phyloP scores from a whole-genome alignment of 1,140 invertebrate species.

The Watersipora subatra region DNA sequence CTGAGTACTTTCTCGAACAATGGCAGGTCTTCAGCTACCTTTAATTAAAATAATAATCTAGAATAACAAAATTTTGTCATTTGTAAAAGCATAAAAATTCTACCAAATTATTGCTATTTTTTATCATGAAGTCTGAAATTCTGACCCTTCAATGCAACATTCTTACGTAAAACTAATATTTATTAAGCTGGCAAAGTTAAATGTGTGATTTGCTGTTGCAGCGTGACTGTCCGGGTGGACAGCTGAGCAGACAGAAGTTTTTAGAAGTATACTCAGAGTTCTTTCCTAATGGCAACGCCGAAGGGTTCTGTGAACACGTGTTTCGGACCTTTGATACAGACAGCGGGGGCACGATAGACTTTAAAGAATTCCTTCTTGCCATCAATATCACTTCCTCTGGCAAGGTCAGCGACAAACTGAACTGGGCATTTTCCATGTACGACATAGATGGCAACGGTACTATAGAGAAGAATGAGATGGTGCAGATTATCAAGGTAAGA shows the following conservation, averaged over 20 bases:
- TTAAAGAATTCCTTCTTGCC: conserved; percentile 48
- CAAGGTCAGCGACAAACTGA: conserved; percentile 92
- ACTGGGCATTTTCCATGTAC: conserved; percentile 94
- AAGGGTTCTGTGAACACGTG: conserved; percentile 98
- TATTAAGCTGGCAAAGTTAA: too few relatives aligned
- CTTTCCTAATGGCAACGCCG: conserved; percentile 93
- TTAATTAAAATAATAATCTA: too few relatives aligned
- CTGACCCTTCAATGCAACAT: too few relatives aligned
- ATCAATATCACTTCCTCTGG: conserved; percentile 96
- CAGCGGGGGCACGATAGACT: conserved; percentile 60
- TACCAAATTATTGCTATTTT: too few relatives aligned
- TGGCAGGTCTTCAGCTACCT: too few relatives aligned
- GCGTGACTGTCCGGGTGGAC: conserved; percentile 98
- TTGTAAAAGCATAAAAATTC: too few relatives aligned
- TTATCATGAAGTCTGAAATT: too few relatives aligned
- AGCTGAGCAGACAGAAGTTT: conserved; percentile 91
- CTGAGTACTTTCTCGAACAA: too few relatives aligned
- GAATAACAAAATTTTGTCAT: too few relatives aligned
- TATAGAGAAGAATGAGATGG: conserved; percentile 79
- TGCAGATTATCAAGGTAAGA: conserved; percentile 49
- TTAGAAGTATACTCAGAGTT: conserved; percentile 91
- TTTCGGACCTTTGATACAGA: conserved; percentile 98
- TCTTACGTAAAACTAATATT: too few relatives aligned
- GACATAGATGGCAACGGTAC: conserved; percentile 97
- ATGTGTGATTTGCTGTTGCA: too few relatives aligned